These are phyloP conservation scores for Gerosis bhagava DNA, from an alignment of 2,888 invertebrate species.

Conservation along the genomic window DNA sequence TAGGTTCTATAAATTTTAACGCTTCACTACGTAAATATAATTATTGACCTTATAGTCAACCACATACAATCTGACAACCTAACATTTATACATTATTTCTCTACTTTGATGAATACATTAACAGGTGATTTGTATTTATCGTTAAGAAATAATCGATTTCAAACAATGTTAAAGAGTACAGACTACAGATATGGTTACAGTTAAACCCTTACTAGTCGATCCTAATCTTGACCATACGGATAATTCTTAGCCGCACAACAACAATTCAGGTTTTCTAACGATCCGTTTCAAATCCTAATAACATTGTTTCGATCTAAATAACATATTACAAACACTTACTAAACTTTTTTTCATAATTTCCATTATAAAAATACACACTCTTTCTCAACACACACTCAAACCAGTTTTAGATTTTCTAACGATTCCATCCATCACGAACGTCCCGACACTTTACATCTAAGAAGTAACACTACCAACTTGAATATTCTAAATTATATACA, in stretches of 20 bases:
- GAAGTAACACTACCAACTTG: constrained; percentile 61
- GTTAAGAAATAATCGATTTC: constrained; percentile 65
- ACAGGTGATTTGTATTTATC: constrained; percentile 74
- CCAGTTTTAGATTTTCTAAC: constrained; percentile 41
- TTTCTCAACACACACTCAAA: constrained; percentile 52
- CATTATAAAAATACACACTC: constrained; percentile 76
- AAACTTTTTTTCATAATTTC: constrained; percentile 58
- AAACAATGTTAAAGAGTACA: constrained; percentile 65
- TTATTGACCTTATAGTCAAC: constrained; percentile 63
- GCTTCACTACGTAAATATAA: constrained; percentile 59
- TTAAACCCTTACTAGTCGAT: constrained; percentile 54
- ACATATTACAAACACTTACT: constrained; percentile 66
- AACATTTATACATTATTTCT: constrained; percentile 69
- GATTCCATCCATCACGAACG: constrained; percentile 47
- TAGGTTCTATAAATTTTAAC: constrained; percentile 66
- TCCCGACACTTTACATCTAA: constrained; percentile 60
- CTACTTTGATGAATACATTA: constrained; percentile 77
- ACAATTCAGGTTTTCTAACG: constrained; percentile 45
- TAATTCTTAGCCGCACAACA: constrained; percentile 48
- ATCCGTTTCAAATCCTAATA: constrained; percentile 45
- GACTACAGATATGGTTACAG: constrained; percentile 76
- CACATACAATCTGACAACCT: constrained; percentile 73
- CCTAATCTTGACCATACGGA: constrained; percentile 62
- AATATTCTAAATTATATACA: constrained; percentile 66
- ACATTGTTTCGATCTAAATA: constrained; percentile 59